These are phyloP conservation scores for Dreissena rostriformis DNA, from an alignment of 1,140 invertebrate species.

Conservation along the genomic window DNA sequence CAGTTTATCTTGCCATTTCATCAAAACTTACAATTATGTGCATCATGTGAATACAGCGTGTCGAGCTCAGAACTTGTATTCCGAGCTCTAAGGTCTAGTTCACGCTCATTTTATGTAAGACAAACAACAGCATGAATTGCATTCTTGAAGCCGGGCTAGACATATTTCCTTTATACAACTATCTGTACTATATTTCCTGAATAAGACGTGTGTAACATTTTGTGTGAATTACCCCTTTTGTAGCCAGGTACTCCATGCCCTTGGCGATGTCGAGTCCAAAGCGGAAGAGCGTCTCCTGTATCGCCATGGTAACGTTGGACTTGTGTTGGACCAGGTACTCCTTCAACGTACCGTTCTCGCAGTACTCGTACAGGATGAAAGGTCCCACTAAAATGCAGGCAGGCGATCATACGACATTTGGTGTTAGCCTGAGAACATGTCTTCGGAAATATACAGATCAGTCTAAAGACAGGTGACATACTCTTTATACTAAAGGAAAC, in stretches of 20 bases:
- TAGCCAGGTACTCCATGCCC: slow-evolving; percentile 97
- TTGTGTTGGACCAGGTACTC: slow-evolving; percentile 30
- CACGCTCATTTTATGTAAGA: too few species aligned
- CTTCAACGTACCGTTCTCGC: slow-evolving; percentile 50
- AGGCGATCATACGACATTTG: not conserved
- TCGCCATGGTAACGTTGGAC: slow-evolving; percentile 73
- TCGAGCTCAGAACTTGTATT: too few species aligned
- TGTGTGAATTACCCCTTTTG: slow-evolving; percentile 87
- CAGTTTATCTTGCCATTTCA: too few species aligned
- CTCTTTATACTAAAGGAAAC: too few species aligned
- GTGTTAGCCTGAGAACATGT: not conserved
- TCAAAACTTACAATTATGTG: too few species aligned
- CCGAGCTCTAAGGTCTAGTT: too few species aligned
- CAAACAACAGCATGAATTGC: too few species aligned
- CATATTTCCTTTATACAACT: not conserved
- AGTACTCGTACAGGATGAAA: slow-evolving; percentile 46
- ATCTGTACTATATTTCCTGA: too few species aligned
- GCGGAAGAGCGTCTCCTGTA: slow-evolving; percentile 94
- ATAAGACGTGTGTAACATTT: not conserved
- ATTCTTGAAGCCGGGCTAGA: too few species aligned
- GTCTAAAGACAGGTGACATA: too few species aligned
- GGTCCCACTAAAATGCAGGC: not conserved
- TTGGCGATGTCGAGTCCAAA: slow-evolving; percentile 97
- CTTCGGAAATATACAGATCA: not conserved
- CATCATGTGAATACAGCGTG: too few species aligned